These are phyloP conservation scores for Heterochromis multidens DNA, from an alignment of 2,113 vertebrate genomes.

Conservation along the genomic window DNA sequence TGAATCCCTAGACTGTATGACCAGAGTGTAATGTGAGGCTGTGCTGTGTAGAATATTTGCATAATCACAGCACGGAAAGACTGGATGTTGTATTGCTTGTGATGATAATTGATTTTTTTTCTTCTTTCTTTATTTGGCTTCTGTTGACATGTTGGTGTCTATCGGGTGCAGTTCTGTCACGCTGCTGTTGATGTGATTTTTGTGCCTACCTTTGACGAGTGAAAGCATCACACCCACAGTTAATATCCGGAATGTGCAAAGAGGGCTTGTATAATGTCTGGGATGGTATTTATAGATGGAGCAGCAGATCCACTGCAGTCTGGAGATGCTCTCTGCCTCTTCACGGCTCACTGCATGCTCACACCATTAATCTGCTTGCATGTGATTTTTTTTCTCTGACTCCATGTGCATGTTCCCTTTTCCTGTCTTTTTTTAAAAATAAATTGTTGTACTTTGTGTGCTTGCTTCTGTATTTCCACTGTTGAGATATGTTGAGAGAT, in stretches of 20 bases:
- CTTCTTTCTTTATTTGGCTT: neutral
- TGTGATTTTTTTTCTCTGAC: neutral
- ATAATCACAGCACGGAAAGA: neutral
- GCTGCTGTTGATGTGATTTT: neutral
- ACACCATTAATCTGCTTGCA: conserved; percentile 6
- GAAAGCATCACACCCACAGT: neutral
- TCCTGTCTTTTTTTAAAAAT: neutral
- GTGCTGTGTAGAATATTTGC: neutral
- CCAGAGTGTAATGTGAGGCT: neutral
- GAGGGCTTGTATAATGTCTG: neutral
- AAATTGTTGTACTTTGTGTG: neutral
- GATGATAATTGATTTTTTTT: neutral
- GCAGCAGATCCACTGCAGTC: neutral
- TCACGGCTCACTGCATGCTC: conserved; percentile 30
- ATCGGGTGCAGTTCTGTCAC: neutral
- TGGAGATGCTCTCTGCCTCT: neutral
- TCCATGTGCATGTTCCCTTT: conserved; percentile 5
- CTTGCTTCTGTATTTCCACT: neutral
- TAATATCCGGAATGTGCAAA: neutral
- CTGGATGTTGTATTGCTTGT: neutral
- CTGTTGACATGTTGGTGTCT: conserved; percentile 1
- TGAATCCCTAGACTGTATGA: neutral
- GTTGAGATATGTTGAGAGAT: neutral
- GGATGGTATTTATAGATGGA: neutral
- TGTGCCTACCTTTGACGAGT: neutral